These are phyloP conservation scores for Psephotus haematonotus DNA, from an alignment of 2,113 vertebrate species.

Conservation along the genomic window DNA sequence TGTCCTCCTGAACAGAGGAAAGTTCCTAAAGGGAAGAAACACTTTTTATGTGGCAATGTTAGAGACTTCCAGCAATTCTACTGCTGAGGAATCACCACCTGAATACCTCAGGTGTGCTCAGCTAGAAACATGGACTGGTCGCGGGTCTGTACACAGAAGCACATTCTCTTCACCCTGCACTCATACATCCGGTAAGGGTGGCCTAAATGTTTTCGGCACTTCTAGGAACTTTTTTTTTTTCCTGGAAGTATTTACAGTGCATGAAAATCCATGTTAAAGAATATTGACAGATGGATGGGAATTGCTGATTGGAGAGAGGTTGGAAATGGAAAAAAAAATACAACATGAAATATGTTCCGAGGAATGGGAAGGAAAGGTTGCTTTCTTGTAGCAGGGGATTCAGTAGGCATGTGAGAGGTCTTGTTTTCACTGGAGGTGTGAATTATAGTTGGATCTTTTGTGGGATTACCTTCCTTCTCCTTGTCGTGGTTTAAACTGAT, in stretches of 20 bases:
- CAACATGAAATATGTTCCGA: rapidly evolving
- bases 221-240: background rate
- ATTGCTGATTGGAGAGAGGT: background rate
- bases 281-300: background rate
- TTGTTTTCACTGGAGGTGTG: background rate
- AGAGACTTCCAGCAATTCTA: background rate
- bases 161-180: background rate
- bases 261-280: background rate
- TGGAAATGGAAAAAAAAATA: background rate
- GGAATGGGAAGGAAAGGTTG: background rate
- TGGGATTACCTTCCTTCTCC: background rate
- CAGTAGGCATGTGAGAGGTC: background rate
- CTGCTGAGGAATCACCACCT: background rate
- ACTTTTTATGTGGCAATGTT: background rate
- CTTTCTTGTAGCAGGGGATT: background rate
- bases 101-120: background rate
- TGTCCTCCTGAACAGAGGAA: rapidly evolving
- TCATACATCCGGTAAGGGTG: background rate
- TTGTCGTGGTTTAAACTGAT: no score
- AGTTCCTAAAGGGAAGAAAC: background rate
- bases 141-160: background rate
- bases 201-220: background rate
- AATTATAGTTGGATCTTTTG: background rate
- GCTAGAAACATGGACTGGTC: background rate
- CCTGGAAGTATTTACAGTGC: background rate